These are phyloP conservation scores for Amorpha juglandis DNA, from an alignment of 2,888 invertebrate genomes.

Conservation along the genomic window DNA sequence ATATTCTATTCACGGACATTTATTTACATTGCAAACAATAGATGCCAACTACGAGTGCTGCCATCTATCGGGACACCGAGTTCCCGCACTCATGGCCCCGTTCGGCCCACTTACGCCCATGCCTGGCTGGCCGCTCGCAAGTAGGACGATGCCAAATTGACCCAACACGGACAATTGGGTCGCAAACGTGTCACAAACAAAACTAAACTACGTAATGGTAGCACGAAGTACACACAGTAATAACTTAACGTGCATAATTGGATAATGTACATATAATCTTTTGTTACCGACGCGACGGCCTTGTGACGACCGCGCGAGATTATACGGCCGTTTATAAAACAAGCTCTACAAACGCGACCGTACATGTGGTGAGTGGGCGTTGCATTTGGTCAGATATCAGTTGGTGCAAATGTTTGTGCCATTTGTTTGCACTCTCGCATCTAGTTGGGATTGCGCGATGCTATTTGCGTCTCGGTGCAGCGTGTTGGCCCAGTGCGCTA, in stretches of 20 bases:
- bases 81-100: background rate
- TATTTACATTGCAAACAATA: constrained; percentile 18
- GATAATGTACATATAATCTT: constrained; percentile 73
- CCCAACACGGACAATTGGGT: constrained; percentile 23
- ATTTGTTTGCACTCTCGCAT: constrained; percentile 39
- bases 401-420: constrained; percentile 39
- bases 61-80: constrained; percentile 4
- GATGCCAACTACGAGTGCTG: background rate
- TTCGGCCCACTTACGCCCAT: constrained; percentile 6
- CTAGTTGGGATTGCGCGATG: constrained; percentile 38
- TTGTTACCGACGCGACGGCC: constrained; percentile 58
- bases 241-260: constrained; percentile 72
- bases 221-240: constrained; percentile 33
- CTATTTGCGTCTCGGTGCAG: constrained; percentile 55
- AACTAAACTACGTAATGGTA: constrained; percentile 8
- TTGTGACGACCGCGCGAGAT: constrained; percentile 57
- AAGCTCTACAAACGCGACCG: constrained; percentile 25
- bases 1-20: constrained; percentile 13
- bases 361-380: constrained; percentile 11
- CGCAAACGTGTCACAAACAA: constrained; percentile 15
- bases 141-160: constrained; percentile 19
- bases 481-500: constrained; percentile 75
- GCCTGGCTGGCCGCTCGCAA: background rate
- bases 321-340: constrained; percentile 38
- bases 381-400: constrained; percentile 32